Evolutionary conservation across 1,140 invertebrate species (phyloP), one percentile per base, ranked within the genome.

Genomic region (Eubasilissa regina): DNA sequence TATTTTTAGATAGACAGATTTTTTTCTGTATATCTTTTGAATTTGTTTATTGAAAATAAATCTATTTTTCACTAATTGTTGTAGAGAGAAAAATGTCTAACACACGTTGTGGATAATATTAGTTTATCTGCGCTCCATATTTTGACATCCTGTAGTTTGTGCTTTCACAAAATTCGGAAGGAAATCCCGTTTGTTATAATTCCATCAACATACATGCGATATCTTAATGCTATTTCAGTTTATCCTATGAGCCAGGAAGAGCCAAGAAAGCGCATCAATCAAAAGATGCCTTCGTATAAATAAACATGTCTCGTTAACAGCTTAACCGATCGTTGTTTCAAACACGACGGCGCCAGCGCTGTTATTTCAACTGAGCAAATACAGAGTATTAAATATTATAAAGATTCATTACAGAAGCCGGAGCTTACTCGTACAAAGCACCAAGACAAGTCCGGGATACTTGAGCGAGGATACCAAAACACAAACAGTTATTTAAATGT

Each of bases 341-440:
- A 60, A 75, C 73, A 75, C 45, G 73, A 35, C 55, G 47, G 62
- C 21, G 60, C 51, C 53, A 45, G 62, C 19, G 58, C 60, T 81
- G 80, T 78, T 81, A 70, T 78, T 75, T 13, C 80, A 81, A 78
- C 76, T 78, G 68, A 77, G 45, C 80, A 81, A 81, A 81, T 81
- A 78, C 45, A 13, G 80, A 70, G 80, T 72, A 78, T 80, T 80
- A 53, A 70, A 51, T 80, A 80, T 75, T 80, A 76, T 80, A 81
- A 81, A 81, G 76, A 81, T 75, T 78, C 77, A 81, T 81, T 78
- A 78, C 70, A 15, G 70, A 55, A 56, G 76, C 47, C 75, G 35
- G 19, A 1, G 25, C 25, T 3, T 6, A 35, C 25, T n/a, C 25
- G 25, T 35, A 6, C 25, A 35, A 6, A 35, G 25, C 25, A 35